These are phyloP conservation scores for Camponotus floridanus DNA, from an alignment of 1,140 invertebrate species.

Conservation along the genomic window DNA sequence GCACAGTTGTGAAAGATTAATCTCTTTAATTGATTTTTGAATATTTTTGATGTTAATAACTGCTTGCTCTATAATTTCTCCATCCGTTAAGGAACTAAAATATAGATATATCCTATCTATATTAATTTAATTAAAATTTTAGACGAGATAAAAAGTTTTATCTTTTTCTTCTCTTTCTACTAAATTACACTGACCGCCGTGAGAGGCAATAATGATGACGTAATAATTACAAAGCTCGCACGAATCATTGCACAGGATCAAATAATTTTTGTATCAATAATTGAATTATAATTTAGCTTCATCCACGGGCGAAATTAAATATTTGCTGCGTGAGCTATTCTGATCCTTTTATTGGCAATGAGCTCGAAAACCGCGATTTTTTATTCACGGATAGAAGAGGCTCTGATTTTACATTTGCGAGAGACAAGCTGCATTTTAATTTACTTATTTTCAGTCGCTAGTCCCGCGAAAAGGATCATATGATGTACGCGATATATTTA, in stretches of 20 bases:
- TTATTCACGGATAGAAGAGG: background rate
- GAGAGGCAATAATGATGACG: background rate
- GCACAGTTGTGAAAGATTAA: too few relatives aligned
- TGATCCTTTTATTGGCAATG: conserved; percentile 14
- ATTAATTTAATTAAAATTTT: background rate
- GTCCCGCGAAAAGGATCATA: background rate
- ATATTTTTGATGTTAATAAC: conserved; percentile 7
- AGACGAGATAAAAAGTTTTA: background rate
- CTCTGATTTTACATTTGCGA: conserved; percentile 4
- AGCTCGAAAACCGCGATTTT: conserved; percentile 44
- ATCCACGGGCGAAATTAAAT: background rate
- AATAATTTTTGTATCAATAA: conserved; percentile 23
- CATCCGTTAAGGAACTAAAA: background rate
- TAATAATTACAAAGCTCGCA: background rate
- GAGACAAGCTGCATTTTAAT: conserved; percentile 18
- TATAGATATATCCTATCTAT: background rate
- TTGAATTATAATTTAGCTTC: conserved; percentile 8
- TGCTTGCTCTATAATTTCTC: background rate
- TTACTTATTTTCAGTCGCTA: conserved; percentile 19
- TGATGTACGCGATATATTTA: background rate
- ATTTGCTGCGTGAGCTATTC: conserved; percentile 20
- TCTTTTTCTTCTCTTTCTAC: background rate
- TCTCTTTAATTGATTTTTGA: background rate
- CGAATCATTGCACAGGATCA: conserved; percentile 17
- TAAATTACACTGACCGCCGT: conserved; percentile 20